phyloP scores from a whole-genome alignment of 2,113 vertebrate genomes.

The Odobenus rosmarus region DNA sequence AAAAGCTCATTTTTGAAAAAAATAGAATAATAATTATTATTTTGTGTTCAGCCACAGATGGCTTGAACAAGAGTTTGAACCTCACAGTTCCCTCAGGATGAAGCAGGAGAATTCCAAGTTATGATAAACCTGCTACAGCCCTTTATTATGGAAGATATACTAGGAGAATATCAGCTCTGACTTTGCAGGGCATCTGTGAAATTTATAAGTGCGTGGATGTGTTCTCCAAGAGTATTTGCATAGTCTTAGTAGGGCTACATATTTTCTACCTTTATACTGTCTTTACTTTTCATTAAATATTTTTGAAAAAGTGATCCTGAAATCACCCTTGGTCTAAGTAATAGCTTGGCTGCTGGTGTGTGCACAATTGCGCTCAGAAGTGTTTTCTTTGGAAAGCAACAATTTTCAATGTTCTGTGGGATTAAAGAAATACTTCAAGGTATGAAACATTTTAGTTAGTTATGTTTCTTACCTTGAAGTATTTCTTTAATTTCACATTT shows the following conservation, averaged over 20 bases:
- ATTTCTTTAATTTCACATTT: background rate
- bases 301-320: conserved; percentile 17
- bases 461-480: no score
- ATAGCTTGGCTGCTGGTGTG: background rate
- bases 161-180: background rate
- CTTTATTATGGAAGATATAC: background rate
- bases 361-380: background rate
- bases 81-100: background rate
- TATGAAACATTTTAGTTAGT: background rate
- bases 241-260: background rate
- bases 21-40: background rate
- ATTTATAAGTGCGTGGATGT: background rate
- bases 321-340: background rate
- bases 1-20: background rate
- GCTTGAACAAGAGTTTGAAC: conserved; percentile 18
- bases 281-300: background rate
- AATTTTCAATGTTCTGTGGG: background rate
- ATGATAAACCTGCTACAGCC: background rate
- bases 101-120: background rate
- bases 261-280: background rate
- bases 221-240: background rate
- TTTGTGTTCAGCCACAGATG: background rate
- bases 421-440: background rate
- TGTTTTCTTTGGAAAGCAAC: conserved; percentile 8
- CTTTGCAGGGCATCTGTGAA: background rate